Evolutionary conservation across 2,797 vertebrate species (phyloP).

Genomic region (Rousettus madagascariensis): DNA sequence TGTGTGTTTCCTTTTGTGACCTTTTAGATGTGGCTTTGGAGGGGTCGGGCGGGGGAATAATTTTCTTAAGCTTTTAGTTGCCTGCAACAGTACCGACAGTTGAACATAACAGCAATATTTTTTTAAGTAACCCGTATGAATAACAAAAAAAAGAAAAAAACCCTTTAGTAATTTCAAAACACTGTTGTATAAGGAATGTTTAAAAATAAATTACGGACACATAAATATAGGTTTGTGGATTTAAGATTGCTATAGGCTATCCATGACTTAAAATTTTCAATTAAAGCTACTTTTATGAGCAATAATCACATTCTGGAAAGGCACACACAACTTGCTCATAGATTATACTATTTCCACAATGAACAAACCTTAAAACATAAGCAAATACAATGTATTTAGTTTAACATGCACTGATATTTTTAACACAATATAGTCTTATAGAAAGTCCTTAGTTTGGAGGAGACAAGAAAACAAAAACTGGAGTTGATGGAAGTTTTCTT

Average conservation of each 20-base stretch:
- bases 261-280: constrained; percentile 83
- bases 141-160: constrained; percentile 76
- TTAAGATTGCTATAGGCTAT: constrained; percentile 78
- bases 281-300: constrained; percentile 84
- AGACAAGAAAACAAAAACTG: constrained; percentile 67
- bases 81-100: constrained; percentile 77
- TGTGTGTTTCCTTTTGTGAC: constrained; percentile 84
- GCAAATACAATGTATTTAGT: constrained; percentile 69
- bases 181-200: constrained; percentile 82
- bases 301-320: constrained; percentile 85
- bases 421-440: constrained; percentile 75
- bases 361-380: constrained; percentile 76
- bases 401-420: constrained; percentile 61
- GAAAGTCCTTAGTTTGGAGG: constrained; percentile 66
- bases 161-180: constrained; percentile 81
- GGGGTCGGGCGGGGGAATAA: constrained; percentile 73
- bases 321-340: constrained; percentile 65
- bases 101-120: constrained; percentile 77
- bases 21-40: constrained; percentile 80
- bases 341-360: constrained; percentile 75
- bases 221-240: constrained; percentile 81
- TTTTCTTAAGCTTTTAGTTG: constrained; percentile 82
- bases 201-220: constrained; percentile 80
- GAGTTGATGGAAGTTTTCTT: constrained; percentile 63
- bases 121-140: constrained; percentile 82